Evolutionary conservation across 1,140 invertebrate genomes (phyloP), one percentile per base, ranked within the genome.

Genomic region (Cydia amplana): DNA sequence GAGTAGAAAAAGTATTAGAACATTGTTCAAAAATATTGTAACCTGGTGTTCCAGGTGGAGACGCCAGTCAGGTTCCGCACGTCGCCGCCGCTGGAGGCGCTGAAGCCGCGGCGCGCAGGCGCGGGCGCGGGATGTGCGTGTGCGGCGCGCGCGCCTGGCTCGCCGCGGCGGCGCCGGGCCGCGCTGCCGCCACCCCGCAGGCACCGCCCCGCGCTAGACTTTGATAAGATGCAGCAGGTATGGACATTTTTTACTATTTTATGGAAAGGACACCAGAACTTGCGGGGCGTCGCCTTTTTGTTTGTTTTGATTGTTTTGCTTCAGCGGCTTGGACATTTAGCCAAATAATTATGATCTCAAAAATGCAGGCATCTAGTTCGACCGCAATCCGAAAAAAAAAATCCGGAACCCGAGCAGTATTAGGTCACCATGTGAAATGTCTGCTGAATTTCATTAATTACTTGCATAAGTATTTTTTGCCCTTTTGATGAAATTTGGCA

Each of bases 211-310:
- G 97, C 97, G 93, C 95, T 98, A 86, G 97, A 98, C 94, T 98
- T 98, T 91, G 97, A 98, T 93, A 98, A 98, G 94, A 98, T 98
- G 97, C 97, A 98, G 94, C 96, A 97, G 95, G 96, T 97, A 51
- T 51, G n/a, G n/a, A 51, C 6, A 51, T 6, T 6, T 51, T n/a
- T n/a, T n/a, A 51, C 49, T 18, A 51, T 51, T 49, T n/a, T 51
- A 51, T 51, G 49, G n/a, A 51, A 7, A 5, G 49, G 18, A 46
- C 43, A 46, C 43, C 32, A 6, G 43, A 46, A 14, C 49, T 51
- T 51, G 14, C 12, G 14, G 43, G 43, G 43, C 43, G 43, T 14
- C 14, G 14, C 43, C 43, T 46, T 46, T 43, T 28, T 28, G 28
- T 4, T n/a, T n/a, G n/a, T n/a, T n/a, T n/a, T n/a, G n/a, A n/a